These are phyloP conservation scores for Baronia brevicornis DNA, from an alignment of 2,888 invertebrate species.

Conservation along the genomic window DNA sequence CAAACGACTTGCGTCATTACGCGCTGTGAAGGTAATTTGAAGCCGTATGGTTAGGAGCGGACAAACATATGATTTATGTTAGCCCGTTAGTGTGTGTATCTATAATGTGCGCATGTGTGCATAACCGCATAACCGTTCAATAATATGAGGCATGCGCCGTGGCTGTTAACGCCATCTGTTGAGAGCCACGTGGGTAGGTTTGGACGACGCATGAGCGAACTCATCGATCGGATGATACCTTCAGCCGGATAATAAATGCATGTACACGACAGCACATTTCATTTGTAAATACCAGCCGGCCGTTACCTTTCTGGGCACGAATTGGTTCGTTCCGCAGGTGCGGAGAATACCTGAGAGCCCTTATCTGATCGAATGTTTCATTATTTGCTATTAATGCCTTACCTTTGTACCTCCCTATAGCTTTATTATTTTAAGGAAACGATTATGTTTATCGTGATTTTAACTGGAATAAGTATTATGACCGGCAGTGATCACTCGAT, in stretches of 20 bases:
- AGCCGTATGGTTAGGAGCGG: slow-evolving; percentile 60
- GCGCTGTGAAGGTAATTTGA: slow-evolving; percentile 56
- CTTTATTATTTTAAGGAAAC: too few species aligned
- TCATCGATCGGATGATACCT: slow-evolving; percentile 66
- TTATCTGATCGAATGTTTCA: not conserved
- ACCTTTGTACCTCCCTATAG: too few species aligned
- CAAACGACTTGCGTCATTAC: slow-evolving; percentile 54
- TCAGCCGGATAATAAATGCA: slow-evolving; percentile 49
- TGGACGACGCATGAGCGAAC: slow-evolving; percentile 43
- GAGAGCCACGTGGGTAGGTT: slow-evolving; percentile 53
- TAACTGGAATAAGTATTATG: too few species aligned
- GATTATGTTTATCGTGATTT: too few species aligned
- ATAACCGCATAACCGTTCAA: slow-evolving; percentile 67
- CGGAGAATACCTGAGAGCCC: too few species aligned
- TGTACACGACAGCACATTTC: slow-evolving; percentile 42
- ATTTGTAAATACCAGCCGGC: slow-evolving; percentile 20
- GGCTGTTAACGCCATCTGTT: slow-evolving; percentile 63
- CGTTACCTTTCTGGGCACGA: slow-evolving; percentile 14
- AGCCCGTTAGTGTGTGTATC: slow-evolving; percentile 31
- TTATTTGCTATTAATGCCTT: too few species aligned
- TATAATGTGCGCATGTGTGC: slow-evolving; percentile 28
- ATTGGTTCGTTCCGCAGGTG: slow-evolving; percentile 14
- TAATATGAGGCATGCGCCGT: slow-evolving; percentile 61
- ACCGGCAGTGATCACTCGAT: too few species aligned
- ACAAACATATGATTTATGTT: slow-evolving; percentile 68